These are phyloP conservation scores for Scylla paramamosain DNA, from an alignment of 1,140 invertebrate species.

Conservation along the genomic window DNA sequence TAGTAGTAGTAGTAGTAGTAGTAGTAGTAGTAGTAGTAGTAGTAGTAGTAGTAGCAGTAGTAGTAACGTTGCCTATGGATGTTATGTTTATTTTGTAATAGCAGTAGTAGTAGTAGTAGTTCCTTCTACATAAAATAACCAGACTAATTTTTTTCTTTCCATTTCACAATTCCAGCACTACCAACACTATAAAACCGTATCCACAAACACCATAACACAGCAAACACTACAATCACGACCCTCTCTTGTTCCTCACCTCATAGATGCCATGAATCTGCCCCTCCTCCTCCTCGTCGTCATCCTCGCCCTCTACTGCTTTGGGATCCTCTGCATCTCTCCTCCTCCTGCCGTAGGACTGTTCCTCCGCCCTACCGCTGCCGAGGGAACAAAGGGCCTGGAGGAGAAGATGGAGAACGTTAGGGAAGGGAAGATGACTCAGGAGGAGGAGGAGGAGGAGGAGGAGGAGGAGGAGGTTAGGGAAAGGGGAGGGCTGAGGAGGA, in stretches of 20 bases:
- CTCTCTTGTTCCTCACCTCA: conserved; percentile 75
- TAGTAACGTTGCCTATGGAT: too few species aligned
- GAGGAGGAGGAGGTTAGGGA: background rate
- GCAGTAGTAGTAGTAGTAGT: too few species aligned
- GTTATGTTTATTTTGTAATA: too few species aligned
- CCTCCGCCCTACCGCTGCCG: conserved; percentile 86
- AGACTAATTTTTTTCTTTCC: too few species aligned
- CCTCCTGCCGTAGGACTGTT: conserved; percentile 88
- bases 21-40: too few species aligned
- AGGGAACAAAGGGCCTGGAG: conserved; percentile 88
- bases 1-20: too few species aligned
- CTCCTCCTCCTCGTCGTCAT: conserved; percentile 72
- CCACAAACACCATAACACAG: too few species aligned
- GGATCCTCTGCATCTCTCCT: conserved; percentile 78
- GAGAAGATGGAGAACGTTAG: background rate
- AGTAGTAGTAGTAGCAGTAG: too few species aligned
- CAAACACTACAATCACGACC: too few species aligned
- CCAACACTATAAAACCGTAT: too few species aligned
- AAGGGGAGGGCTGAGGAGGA: background rate
- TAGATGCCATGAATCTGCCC: conserved; percentile 79
- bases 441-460: background rate
- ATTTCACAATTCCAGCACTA: too few species aligned
- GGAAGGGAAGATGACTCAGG: conserved; percentile 8
- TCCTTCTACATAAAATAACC: too few species aligned
- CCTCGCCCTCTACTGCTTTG: background rate